Base-by-base conservation (phyloP, 2,113 vertebrate species). In the Nesoenas mayeri region DNA sequence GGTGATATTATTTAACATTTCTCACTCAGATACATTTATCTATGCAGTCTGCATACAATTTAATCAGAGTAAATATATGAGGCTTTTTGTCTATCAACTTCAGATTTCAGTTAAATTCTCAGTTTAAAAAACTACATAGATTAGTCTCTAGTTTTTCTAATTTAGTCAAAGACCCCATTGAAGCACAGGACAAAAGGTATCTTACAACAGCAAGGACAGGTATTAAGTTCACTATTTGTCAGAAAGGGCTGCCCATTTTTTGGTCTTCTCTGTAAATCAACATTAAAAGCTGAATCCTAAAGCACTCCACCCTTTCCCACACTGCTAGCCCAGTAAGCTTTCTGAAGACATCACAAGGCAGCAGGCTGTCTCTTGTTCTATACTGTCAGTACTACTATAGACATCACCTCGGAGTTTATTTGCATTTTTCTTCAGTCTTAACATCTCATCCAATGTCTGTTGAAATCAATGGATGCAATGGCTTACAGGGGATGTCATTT, bases 361-460 rank as follows among this genome's bases (percentile, higher is more conserved):
- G 53, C 19, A 67, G 78, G 44, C 51, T 75, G 56, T 54, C 86
- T 90, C 65, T 62, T 47, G 17, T 79, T 91, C 60, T 66, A 32
- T 53, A 65, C 72, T 84, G 73, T 81, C 89, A 85, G 65, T 74
- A 77, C 34, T 86, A 6, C 83, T 91, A 67, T 64, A 89, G 79
- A 57, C 73, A 79, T 85, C 91, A 64, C 61, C 73, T 85, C 78
- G 1, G 32, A 24, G 34, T 58, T 78, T 65, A 66, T 88, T 92
- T 95, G 88, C 79, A 87, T 96, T 89, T 89, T 94, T 60, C 79
- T 72, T 69, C 88, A 57, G 66, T 36, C 82, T 48, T 72, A 75
- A 64, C 26, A 65, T 71, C 69, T 92, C 57, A 34, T 17, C 56
- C 70, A 70, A 74, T 0, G 1, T 78, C 60, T 94, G 48, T 48